Evolutionary conservation across 2,888 invertebrate species (phyloP), one percentile per base, ranked within the genome.

Genomic region (Lasioglossum oenotherae): DNA sequence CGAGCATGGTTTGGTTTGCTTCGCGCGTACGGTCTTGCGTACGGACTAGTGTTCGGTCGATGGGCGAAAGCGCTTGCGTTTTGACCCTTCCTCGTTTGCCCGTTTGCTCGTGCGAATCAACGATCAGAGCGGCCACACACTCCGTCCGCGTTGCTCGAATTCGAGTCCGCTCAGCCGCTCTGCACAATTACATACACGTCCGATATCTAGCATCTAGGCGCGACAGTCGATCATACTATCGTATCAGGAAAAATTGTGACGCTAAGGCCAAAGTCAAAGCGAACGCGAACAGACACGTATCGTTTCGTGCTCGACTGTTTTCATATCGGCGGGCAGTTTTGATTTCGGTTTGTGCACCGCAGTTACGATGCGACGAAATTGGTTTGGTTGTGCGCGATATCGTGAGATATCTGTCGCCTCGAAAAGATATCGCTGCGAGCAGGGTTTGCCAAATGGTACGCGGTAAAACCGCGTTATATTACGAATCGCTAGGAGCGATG

Each of bases 61-160:
- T 46, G 73, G 41, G 19, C 72, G n/a, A 23, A 76, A 67, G 60
- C 76, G 79, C 74, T 74, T 80, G 80, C 46, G 80, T 57, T 71
- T 41, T 71, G 38, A 71, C 71, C 41, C 71, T 71, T 71, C n/a
- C 23, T 46, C 8, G 41, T 19, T n/a, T 31, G 67, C 44, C 41
- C 12, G 41, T 27, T n/a, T 31, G 72, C 44, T 67, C 64, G 53
- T 60, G 16, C 64, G 73, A 67, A 41, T 16, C 41, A 64, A 74
- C 80, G 64, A 78, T 73, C 69, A 38, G 69, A 71, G 35, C 69
- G 69, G 4, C 35, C 38, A 23, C n/a, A 71, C n/a, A 41, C 44
- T 75, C 57, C 53, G 19, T 14, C 31, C 35, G 71, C 31, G 64
- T 53, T 44, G 60, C 78, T 78, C 10, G 60, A 57, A 41, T 72